Evolutionary conservation across 2,797 vertebrate genomes (phyloP).

Genomic region (Cirrhinus molitorella): DNA sequence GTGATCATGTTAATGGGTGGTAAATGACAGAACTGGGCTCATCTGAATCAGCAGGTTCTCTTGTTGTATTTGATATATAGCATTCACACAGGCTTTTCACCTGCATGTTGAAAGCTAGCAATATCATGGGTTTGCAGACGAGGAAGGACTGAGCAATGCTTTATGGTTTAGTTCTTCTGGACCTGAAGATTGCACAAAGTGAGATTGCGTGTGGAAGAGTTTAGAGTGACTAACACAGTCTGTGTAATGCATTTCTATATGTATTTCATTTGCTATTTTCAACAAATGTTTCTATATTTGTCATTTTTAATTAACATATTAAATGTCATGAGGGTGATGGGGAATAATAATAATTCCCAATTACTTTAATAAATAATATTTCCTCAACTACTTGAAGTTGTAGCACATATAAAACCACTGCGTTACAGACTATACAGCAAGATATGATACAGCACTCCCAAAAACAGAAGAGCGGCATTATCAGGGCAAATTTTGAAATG

Average conservation of each 20-base stretch:
- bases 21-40: conserved; percentile 18
- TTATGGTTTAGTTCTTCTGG: background rate
- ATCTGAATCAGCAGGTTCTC: conserved; percentile 20
- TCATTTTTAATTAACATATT: background rate
- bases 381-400: background rate
- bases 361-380: too few relatives aligned
- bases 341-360: background rate
- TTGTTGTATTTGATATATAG: conserved; percentile 23
- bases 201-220: too few relatives aligned
- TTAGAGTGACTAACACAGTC: background rate
- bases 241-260: background rate
- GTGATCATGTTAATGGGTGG: conserved; percentile 21
- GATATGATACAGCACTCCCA: background rate
- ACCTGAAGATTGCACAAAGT: background rate
- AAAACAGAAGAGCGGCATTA: background rate
- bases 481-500: background rate
- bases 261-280: background rate
- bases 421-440: background rate
- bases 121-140: background rate
- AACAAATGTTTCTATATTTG: background rate
- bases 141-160: background rate
- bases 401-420: background rate
- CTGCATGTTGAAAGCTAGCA: conserved; percentile 1
- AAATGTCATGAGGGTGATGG: background rate
- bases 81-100: background rate